Conservation (phyloP, 1,140 invertebrate species). For the Penaeus japonicus region DNA sequence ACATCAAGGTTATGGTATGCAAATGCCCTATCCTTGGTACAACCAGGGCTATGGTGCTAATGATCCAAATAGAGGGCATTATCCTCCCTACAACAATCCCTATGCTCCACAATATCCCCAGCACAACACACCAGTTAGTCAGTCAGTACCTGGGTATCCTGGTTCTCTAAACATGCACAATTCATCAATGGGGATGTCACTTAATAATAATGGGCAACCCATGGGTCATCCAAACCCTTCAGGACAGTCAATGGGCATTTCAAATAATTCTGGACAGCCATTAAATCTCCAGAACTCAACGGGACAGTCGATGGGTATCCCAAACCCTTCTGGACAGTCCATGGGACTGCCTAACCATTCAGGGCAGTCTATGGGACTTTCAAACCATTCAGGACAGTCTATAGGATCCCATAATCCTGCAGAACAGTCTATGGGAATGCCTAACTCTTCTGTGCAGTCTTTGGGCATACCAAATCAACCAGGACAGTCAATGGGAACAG, state of each 20-base stretch:
- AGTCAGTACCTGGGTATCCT: slow-evolving; percentile 1
- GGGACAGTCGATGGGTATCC: neutral
- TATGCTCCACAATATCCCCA: slow-evolving; percentile 16
- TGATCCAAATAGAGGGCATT: slow-evolving; percentile 12
- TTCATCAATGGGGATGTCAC: slow-evolving; percentile 2
- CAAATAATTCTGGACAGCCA: neutral
- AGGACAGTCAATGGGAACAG: neutral
- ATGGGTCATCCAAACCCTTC: neutral
- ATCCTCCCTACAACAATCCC: slow-evolving; percentile 19
- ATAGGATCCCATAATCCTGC: neutral
- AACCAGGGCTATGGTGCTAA: slow-evolving; percentile 30
- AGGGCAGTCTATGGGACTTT: neutral
- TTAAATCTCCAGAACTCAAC: neutral
- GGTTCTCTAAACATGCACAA: neutral
- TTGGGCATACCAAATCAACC: neutral
- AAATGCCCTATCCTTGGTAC: slow-evolving; percentile 39
- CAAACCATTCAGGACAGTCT: neutral
- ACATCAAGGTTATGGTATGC: slow-evolving; percentile 37
- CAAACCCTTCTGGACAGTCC: neutral
- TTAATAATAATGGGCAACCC: neutral
- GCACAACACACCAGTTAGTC: slow-evolving; percentile 11
- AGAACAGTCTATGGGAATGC: slow-evolving; percentile 9
- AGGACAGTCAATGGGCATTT: neutral
- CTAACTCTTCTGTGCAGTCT: slow-evolving; percentile 1
- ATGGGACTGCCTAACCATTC: neutral